A percentile compares a stretch with the other conserved stretches of the same genome.
phyloP scores from a whole-genome alignment of 2,888 invertebrate species.

The Proisotoma minuta region DNA sequence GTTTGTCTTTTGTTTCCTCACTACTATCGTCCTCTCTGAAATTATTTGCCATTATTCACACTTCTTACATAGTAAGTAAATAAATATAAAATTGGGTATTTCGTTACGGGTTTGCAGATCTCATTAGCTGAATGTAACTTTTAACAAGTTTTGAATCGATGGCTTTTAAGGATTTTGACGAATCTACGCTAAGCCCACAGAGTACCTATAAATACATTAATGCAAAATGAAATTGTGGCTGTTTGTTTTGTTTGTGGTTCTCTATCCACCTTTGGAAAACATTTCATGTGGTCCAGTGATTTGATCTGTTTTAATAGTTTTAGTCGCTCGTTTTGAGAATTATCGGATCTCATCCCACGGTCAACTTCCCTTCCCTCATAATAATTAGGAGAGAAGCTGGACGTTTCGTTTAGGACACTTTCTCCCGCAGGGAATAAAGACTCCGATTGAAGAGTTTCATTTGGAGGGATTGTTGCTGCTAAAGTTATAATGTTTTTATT shows the following conservation, averaged over 20 bases:
- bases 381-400: too few species aligned
- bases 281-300: conserved; percentile 37
- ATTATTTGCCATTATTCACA: neutral
- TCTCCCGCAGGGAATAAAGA: too few species aligned
- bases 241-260: too few species aligned
- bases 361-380: neutral
- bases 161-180: conserved; percentile 29
- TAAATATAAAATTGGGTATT: neutral
- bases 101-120: conserved; percentile 32
- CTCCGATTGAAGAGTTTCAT: too few species aligned
- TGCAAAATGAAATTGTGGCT: too few species aligned
- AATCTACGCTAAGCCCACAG: conserved; percentile 35
- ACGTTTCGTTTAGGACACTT: too few species aligned
- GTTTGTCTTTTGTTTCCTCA: neutral
- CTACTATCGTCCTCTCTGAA: conserved; percentile 8
- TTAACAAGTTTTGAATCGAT: conserved; percentile 31
- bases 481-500: too few species aligned
- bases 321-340: conserved; percentile 19
- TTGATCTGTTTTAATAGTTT: conserved; percentile 34
- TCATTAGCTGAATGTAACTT: conserved; percentile 35
- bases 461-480: too few species aligned
- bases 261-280: conserved; percentile 28
- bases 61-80: neutral
- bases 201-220: conserved; percentile 17
- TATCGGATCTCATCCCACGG: neutral